Conservation (phyloP, 2,888 invertebrate genomes). For the Furcula furcula region DNA sequence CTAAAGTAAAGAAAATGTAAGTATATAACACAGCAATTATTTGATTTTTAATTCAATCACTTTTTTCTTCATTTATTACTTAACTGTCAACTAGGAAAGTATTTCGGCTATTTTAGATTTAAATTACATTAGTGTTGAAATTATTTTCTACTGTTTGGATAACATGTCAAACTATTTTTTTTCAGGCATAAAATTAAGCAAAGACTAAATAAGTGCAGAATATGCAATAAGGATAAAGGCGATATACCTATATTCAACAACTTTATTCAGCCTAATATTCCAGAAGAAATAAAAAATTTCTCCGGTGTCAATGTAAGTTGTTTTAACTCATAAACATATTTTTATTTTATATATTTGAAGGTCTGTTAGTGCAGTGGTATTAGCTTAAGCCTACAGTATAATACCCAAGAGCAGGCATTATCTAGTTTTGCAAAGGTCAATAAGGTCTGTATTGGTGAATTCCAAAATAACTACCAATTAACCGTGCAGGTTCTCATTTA, state of each 20-base stretch:
- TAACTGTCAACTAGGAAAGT: neutral
- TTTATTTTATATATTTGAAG: too few species aligned
- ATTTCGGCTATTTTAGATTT: neutral
- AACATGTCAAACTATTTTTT: conserved; percentile 14
- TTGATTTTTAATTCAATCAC: neutral
- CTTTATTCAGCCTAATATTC: conserved; percentile 51
- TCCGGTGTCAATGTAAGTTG: conserved; percentile 60
- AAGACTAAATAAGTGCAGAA: conserved; percentile 48
- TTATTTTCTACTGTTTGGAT: too few species aligned
- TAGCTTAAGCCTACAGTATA: too few species aligned
- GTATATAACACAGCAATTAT: conserved; percentile 18
- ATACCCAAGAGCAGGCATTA: too few species aligned
- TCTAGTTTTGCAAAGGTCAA: too few species aligned
- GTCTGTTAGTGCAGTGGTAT: too few species aligned
- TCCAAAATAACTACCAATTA: too few species aligned
- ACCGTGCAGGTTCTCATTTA: too few species aligned
- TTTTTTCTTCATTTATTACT: neutral
- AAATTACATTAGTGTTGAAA: neutral
- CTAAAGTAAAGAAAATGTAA: conserved; percentile 49
- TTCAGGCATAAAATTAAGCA: conserved; percentile 36
- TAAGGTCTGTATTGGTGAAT: too few species aligned
- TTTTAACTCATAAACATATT: too few species aligned
- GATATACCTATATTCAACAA: conserved; percentile 65
- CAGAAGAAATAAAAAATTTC: conserved; percentile 61
- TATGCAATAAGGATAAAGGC: conserved; percentile 58